Percentiles rank a stretch among this genome's conserved stretches.
Conservation (phyloP, 2,797 vertebrate species). For the Cuculus canorus region DNA sequence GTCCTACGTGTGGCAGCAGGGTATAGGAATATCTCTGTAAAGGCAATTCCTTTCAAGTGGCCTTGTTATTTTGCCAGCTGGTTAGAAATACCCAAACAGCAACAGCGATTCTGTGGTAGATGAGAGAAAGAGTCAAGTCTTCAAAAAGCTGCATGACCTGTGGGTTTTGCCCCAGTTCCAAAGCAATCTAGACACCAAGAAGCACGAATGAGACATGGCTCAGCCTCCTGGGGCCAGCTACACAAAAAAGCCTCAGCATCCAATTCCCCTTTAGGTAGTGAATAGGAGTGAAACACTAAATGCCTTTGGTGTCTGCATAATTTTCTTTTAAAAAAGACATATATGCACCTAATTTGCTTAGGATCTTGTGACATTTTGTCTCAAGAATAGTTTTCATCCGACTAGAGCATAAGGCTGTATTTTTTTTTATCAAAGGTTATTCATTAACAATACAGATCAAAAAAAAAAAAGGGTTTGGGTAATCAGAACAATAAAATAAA, state of each 20-base stretch:
- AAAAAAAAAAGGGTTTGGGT: neutral
- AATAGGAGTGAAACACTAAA: neutral
- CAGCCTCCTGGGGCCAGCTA: neutral
- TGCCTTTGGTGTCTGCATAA: neutral
- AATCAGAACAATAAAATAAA: constrained; percentile 33
- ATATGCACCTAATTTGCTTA: neutral
- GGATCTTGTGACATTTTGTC: neutral
- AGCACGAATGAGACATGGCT: neutral
- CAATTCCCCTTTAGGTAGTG: neutral
- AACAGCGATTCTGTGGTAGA: neutral
- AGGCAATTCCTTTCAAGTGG: neutral
- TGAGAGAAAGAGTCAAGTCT: neutral
- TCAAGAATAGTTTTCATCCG: constrained; percentile 19
- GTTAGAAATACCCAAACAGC: neutral
- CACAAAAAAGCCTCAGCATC: neutral
- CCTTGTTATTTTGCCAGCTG: neutral
- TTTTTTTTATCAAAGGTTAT: constrained; percentile 16
- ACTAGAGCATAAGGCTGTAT: neutral
- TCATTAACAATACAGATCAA: constrained; percentile 9
- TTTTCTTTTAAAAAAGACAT: neutral
- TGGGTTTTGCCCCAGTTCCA: neutral
- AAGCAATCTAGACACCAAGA: neutral
- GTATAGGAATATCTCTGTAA: neutral
- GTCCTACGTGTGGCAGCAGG: neutral
- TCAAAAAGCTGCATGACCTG: neutral